Evolutionary conservation across 92 coral and sea anemone genomes (phyloP), one percentile per base, ranked within the genome.

Genomic region (Nematostella vectensis): DNA sequence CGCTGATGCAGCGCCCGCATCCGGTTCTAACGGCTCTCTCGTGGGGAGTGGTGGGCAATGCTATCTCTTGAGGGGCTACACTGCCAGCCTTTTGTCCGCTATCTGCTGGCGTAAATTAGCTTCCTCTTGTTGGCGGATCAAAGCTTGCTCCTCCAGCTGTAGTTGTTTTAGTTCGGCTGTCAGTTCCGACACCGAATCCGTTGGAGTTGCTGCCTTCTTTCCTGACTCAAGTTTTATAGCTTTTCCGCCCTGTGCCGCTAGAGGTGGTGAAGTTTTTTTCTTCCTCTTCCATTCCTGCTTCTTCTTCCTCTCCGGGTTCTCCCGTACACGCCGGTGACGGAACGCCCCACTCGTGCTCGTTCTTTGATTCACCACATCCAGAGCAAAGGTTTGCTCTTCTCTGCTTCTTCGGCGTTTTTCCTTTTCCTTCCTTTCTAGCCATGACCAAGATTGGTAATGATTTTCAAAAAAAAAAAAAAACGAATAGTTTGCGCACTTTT

Each of bases 21-120:
- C n/a, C n/a, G n/a, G n/a, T n/a, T n/a, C n/a, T n/a, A n/a, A n/a
- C 40, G 40, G 40, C 40, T 33, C 40, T 33, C 40, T 15, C 40
- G 40, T 33, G 15, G 6, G 6, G 6, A 33, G 6, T 33, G 40
- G 8, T 33, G 40, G 8, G 8, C 15, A 15, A 33, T 15, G 6
- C 15, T 33, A 15, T 6, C 40, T 33, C 40, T 33, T 33, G 15
- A 33, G 40, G 40, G 8, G 40, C 40, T 33, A 6, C 15, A 33
- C 8, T 15, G 40, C 40, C 40, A 6, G 40, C 15, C 40, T 33
- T 33, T 33, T 33, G 8, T 33, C 40, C 15, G 40, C 40, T 33
- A 33, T 33, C 15, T 33, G 40, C 15, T 33, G 6, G 40, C 40
- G 40, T 15, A 33, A 15, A 33, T 33, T 33, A 33, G 6, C 15